phyloP scores from a whole-genome alignment of 2,113 vertebrate species.

The Phyllostomus hastatus region DNA sequence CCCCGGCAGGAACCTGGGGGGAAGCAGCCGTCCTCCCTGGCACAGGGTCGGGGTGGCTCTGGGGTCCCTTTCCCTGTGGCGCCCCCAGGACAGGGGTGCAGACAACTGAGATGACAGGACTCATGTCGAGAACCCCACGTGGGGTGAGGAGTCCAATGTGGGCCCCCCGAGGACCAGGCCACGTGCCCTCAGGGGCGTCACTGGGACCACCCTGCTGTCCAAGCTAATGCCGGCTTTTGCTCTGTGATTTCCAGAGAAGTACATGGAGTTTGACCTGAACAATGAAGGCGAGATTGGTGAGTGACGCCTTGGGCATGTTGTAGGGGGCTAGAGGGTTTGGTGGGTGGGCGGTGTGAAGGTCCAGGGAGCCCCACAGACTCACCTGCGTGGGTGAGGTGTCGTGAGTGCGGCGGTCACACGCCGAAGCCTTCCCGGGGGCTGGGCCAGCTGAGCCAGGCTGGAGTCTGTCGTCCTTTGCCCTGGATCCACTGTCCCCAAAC shows the following conservation, averaged over 20 bases:
- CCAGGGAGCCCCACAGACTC: neutral
- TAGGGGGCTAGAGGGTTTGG: neutral
- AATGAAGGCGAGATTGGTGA: conserved; percentile 98
- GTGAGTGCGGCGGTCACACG: accelerated
- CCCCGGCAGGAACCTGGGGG: neutral
- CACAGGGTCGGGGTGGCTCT: neutral
- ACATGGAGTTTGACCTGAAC: conserved; percentile 97
- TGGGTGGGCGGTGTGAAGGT: neutral
- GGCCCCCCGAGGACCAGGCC: neutral
- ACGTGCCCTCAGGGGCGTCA: neutral
- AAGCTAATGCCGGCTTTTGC: conserved; percentile 48
- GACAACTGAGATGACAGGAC: neutral
- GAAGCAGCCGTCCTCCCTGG: neutral
- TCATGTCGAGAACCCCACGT: accelerated
- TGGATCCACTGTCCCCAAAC: neutral
- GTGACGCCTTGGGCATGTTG: conserved; percentile 66
- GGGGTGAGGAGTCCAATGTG: neutral
- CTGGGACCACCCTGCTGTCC: neutral
- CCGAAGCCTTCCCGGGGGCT: accelerated
- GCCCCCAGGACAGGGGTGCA: neutral
- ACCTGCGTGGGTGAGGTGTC: accelerated
- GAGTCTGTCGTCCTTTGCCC: neutral
- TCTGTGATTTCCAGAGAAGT: conserved; percentile 92
- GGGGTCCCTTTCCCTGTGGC: accelerated
- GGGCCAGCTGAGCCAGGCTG: neutral